Percentiles rank a stretch among this genome's conserved stretches.
Conservation (phyloP, 2,888 invertebrate species). For the Bimastos eiseni region DNA sequence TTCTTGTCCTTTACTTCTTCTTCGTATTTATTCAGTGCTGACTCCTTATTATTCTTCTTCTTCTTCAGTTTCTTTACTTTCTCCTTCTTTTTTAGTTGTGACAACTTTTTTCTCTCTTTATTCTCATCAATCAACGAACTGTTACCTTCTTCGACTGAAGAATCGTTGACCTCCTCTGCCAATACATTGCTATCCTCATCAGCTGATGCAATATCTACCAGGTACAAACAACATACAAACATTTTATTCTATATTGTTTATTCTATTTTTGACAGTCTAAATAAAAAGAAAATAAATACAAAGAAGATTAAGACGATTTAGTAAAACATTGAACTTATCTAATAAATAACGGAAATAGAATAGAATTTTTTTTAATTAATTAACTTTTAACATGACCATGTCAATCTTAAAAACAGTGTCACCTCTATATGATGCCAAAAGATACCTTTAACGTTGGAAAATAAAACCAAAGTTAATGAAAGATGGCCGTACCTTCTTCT, state of each 20-base stretch:
- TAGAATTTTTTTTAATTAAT: no score
- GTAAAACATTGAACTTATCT: no score
- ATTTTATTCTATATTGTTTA: background rate
- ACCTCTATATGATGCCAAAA: background rate
- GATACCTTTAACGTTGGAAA: background rate
- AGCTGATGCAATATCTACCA: background rate
- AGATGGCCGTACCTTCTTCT: background rate
- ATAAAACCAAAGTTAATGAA: background rate
- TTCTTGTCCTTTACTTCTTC: background rate
- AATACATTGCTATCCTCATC: background rate
- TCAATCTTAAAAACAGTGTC: background rate
- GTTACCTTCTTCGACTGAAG: background rate
- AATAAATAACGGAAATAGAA: no score
- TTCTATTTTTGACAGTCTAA: background rate
- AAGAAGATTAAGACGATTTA: no score
- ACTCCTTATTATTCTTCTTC: background rate
- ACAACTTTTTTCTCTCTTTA: background rate
- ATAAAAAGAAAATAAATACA: background rate
- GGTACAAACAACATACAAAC: background rate
- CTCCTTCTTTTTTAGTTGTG: background rate
- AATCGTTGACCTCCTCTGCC: background rate
- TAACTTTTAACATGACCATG: no score
- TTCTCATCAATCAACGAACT: no score
- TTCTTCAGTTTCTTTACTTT: background rate
- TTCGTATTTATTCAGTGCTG: background rate